phyloP scores from a whole-genome alignment of 2,113 vertebrate genomes.

The Nicator chloris region DNA sequence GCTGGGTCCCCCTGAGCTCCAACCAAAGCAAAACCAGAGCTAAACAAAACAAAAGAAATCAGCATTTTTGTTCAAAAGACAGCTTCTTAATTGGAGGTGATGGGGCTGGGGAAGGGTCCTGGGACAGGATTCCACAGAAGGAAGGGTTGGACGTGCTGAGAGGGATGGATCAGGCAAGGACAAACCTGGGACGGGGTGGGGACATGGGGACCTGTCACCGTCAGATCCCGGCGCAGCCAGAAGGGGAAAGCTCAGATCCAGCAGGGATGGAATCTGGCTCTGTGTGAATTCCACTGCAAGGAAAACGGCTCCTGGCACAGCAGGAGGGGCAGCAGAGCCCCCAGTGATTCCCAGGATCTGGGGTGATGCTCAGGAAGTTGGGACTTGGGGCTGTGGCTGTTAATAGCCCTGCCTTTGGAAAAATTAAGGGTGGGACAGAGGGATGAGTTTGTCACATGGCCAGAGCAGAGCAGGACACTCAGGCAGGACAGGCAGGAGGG shows the following conservation, averaged over 20 bases:
- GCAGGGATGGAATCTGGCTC: neutral
- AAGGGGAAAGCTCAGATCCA: neutral
- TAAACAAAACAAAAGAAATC: neutral
- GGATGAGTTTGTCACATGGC: rapidly evolving
- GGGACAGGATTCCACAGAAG: neutral
- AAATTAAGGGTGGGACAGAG: neutral
- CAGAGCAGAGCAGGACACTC: neutral
- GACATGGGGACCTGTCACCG: neutral
- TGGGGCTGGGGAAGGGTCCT: neutral
- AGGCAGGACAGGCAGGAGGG: neutral
- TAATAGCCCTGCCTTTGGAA: neutral
- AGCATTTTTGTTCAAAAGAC: neutral
- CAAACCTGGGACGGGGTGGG: neutral
- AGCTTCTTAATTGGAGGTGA: neutral
- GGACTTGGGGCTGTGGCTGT: rapidly evolving
- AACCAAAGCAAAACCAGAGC: neutral
- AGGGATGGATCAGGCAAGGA: neutral
- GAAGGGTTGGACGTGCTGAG: neutral
- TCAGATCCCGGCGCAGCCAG: neutral
- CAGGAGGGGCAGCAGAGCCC: neutral
- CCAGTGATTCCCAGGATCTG: rapidly evolving
- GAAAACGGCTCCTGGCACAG: neutral
- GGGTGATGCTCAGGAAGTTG: rapidly evolving
- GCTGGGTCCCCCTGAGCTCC: neutral
- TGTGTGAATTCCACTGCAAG: neutral